Evolutionary conservation across 2,113 vertebrate species (phyloP), one percentile per base, ranked within the genome.

Genomic region (Amia ocellicauda): DNA sequence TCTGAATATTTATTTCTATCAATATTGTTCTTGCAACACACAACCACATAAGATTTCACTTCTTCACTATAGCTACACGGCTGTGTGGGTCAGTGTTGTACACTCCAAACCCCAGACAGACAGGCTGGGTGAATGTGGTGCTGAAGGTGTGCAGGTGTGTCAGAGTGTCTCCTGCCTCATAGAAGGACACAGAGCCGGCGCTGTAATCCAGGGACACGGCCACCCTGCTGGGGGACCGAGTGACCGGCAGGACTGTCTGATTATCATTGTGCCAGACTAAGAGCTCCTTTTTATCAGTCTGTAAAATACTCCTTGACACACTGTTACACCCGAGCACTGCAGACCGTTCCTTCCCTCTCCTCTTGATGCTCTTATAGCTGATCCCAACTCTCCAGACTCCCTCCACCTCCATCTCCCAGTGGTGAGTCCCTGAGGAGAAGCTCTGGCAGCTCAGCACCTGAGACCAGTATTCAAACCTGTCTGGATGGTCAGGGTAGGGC

Each of bases 371-470:
- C 61, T 41, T 54, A 62, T 69, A 78, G 36, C 77, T 64, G 20
- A 80, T 67, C 0, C 74, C 69, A 2, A 82, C 69, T 58, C 75
- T 73, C 77, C 75, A 82, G 75, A 70, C 70, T 2, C 77, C 77
- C 55, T n/a, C n/a, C n/a, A n/a, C n/a, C n/a, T n/a, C n/a, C n/a
- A n/a, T n/a, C n/a, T n/a, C n/a, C n/a, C n/a, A n/a, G n/a, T n/a
- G n/a, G n/a, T n/a, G n/a, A n/a, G n/a, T n/a, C n/a, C n/a, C n/a
- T n/a, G n/a, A n/a, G n/a, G n/a, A n/a, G n/a, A n/a, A n/a, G n/a
- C n/a, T n/a, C n/a, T n/a, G n/a, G n/a, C n/a, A n/a, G n/a, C 77
- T 74, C 14, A 82, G 75, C 31, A 83, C 57, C 74, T 76, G 75
- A 0, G 75, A 74, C 8, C 65, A 72, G 8, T 55, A 63, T 0